A percentile compares a stretch with the other conserved stretches of the same genome.
Conservation (phyloP, 2,888 invertebrate genomes). For the Neoitamus cyanurus region DNA sequence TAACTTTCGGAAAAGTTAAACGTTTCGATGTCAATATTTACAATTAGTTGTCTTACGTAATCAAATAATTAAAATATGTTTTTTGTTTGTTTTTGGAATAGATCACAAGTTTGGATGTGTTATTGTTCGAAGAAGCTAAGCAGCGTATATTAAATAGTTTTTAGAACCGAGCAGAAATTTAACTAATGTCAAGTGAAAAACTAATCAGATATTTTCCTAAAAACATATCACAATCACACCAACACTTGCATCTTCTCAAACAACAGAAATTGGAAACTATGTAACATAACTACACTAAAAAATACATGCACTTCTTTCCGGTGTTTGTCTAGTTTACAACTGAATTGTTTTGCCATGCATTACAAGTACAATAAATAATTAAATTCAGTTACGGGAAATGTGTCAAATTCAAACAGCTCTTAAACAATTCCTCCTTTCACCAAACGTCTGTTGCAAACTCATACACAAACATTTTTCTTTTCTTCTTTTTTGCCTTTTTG, state of each 20-base stretch:
- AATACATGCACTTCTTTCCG: neutral
- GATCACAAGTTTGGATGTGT: neutral
- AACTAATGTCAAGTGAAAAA: neutral
- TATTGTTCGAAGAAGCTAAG: neutral
- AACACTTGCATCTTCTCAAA: neutral
- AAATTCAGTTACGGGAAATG: neutral
- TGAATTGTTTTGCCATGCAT: neutral
- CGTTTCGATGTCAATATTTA: neutral
- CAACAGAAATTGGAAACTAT: neutral
- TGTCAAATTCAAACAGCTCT: neutral
- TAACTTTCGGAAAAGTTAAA: neutral
- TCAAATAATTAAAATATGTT: neutral
- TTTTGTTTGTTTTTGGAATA: neutral
- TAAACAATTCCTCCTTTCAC: neutral
- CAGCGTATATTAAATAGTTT: neutral
- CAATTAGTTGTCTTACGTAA: neutral
- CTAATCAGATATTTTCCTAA: neutral
- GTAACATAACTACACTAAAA: neutral
- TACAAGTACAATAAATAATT: neutral
- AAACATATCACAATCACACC: constrained; percentile 35
- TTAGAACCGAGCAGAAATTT: neutral
- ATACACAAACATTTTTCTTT: constrained; percentile 10
- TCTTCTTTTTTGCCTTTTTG: neutral
- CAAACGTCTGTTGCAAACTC: neutral
- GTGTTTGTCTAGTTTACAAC: neutral